Base-by-base conservation (phyloP, 2,888 invertebrate species). In the Drosophila meridiana region DNA sequence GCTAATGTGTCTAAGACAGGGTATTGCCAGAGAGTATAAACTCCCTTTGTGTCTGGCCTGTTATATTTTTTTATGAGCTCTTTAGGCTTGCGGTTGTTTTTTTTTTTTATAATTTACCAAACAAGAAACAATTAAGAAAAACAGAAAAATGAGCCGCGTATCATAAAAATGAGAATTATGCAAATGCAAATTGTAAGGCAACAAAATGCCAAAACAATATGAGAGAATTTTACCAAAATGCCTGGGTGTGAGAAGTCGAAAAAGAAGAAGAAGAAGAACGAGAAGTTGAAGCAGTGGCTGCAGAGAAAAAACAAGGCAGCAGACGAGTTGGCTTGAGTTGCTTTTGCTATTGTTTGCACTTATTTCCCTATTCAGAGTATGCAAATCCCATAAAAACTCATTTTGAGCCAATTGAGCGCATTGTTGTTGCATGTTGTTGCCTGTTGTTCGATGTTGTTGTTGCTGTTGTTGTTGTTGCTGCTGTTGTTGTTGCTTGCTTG, bases 361-460 rank as follows among this genome's bases (percentile, higher is more conserved):
- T 70, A 78, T 73, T 75, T 80, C 66, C 20, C 83, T 58, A 82
- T 88, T 88, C 80, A 76, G 67, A 73, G 79, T 80, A 87, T 85
- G 89, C 87, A 87, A 87, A 89, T 89, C 80, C 78, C 87, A 87
- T 89, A 89, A 87, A 87, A 87, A 89, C 87, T 87, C 81, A 87
- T 89, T 86, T 86, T 76, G 73, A 79, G 85, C 85, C 89, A 87
- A 84, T 87, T 89, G 89, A 81, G 79, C 76, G 77, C 82, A 76
- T 78, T 82, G 86, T 79, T 84, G 43, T 73, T 81, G 70, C 65
- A n/a, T 73, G 32, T 14, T 67, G 43, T 9, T 47, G 20, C 26
- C 40, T 14, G 7, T 32, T 11, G 0, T 28, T 48, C 4, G 30
- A 3, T 50, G 28, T 11, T 43, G 43, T 68, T 80, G 80, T 69